Evolutionary conservation across 2,113 vertebrate genomes (phyloP).

Genomic region (Hemiscyllium ocellatum): DNA sequence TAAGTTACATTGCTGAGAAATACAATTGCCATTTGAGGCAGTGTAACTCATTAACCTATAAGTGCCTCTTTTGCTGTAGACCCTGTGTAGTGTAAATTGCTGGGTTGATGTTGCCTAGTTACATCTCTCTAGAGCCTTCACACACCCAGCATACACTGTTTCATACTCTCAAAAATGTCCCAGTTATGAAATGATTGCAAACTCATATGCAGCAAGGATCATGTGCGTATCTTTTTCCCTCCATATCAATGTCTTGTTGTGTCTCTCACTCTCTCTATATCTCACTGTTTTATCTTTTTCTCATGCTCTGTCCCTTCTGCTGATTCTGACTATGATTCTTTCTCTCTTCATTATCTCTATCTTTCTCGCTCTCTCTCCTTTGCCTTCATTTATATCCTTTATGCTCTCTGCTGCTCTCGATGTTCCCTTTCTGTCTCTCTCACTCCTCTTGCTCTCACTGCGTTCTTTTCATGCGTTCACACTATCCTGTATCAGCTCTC

Average conservation of each 20-base stretch:
- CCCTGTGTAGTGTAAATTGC: not conserved
- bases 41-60: not conserved
- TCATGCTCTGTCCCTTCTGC: too few species aligned
- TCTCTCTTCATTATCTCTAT: not conserved
- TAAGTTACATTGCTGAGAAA: not conserved
- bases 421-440: not conserved
- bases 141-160: not conserved
- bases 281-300: not conserved
- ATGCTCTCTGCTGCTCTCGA: not conserved
- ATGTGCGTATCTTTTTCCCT: not conserved
- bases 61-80: not conserved
- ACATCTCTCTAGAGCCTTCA: not conserved
- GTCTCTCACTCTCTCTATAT: not conserved
- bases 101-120: not conserved
- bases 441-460: not conserved
- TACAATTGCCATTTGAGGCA: not conserved
- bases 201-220: not conserved
- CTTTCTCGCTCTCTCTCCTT: not conserved
- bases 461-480: not conserved
- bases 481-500: not conserved
- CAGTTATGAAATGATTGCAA: not conserved
- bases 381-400: not conserved
- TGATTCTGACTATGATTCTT: too few species aligned
- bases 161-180: not conserved
- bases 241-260: not conserved